These are phyloP conservation scores for Charina bottae DNA, from an alignment of 2,113 vertebrate species.

Conservation along the genomic window DNA sequence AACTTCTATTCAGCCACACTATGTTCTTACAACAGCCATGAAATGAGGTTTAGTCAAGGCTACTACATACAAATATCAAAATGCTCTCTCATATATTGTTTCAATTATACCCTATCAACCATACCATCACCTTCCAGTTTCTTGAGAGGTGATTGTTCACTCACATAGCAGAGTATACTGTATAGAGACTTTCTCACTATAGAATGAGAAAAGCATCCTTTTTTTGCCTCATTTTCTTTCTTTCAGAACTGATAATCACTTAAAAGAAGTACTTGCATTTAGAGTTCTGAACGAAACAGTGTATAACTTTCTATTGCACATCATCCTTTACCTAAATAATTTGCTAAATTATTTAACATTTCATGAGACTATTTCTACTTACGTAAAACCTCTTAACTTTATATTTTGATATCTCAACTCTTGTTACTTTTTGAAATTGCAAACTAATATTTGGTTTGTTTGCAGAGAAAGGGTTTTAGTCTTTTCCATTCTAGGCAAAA, in stretches of 20 bases:
- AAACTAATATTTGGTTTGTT: neutral
- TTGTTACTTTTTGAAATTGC: slow-evolving; percentile 5
- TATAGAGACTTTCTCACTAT: neutral
- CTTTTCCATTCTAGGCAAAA: neutral
- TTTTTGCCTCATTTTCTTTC: neutral
- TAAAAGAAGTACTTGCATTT: neutral
- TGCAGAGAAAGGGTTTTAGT: neutral
- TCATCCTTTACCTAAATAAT: neutral
- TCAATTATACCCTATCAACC: neutral
- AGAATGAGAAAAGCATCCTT: neutral
- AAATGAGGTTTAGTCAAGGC: neutral
- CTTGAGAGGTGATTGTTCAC: neutral
- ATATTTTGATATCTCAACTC: neutral
- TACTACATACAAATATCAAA: neutral
- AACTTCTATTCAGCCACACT: neutral
- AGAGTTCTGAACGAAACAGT: neutral
- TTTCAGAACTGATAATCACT: neutral
- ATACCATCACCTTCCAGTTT: neutral
- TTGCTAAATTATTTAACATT: neutral
- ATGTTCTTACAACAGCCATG: neutral
- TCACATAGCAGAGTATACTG: neutral
- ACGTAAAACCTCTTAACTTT: neutral
- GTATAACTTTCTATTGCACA: neutral
- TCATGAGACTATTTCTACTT: neutral
- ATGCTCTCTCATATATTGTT: neutral